Conservation (phyloP, 2,113 vertebrate species). For the Leptodactylus fuscus region DNA sequence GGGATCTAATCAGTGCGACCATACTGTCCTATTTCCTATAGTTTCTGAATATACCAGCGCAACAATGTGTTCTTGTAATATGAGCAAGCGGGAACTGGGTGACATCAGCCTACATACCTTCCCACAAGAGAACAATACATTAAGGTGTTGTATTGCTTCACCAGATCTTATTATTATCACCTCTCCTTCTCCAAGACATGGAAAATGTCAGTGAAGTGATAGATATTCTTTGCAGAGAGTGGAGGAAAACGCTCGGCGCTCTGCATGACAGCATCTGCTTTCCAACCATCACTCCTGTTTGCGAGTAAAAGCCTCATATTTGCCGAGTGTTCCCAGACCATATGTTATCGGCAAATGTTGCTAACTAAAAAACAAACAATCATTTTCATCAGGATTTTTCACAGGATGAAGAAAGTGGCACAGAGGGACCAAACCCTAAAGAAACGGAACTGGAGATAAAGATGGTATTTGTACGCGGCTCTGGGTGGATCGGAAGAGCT, state of each 20-base stretch:
- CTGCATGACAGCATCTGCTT: slow-evolving; percentile 77
- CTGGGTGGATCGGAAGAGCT: neutral
- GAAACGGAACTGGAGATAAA: slow-evolving; percentile 71
- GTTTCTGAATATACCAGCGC: no score
- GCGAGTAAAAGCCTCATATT: slow-evolving; percentile 83
- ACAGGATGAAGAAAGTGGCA: slow-evolving; percentile 68
- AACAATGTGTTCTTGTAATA: slow-evolving; percentile 18
- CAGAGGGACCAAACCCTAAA: slow-evolving; percentile 75
- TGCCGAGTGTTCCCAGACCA: slow-evolving; percentile 79
- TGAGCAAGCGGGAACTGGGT: slow-evolving; percentile 45
- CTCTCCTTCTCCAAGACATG: slow-evolving; percentile 55
- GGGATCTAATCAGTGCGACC: no score
- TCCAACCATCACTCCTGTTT: slow-evolving; percentile 74
- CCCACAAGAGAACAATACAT: neutral
- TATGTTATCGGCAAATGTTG: slow-evolving; percentile 83
- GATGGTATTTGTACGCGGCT: slow-evolving; percentile 57
- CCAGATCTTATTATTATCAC: slow-evolving; percentile 57
- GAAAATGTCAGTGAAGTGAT: slow-evolving; percentile 59
- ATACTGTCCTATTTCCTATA: no score
- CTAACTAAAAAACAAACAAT: slow-evolving; percentile 80
- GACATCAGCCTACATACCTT: neutral
- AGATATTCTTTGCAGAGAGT: slow-evolving; percentile 54
- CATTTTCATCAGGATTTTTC: slow-evolving; percentile 79
- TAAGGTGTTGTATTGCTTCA: neutral
- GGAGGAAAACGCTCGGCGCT: slow-evolving; percentile 64